A percentile compares a stretch with the other conserved stretches of the same genome.
Evolutionary conservation across 2,113 vertebrate genomes (phyloP).

Genomic region (Tylochromis polylepis): DNA sequence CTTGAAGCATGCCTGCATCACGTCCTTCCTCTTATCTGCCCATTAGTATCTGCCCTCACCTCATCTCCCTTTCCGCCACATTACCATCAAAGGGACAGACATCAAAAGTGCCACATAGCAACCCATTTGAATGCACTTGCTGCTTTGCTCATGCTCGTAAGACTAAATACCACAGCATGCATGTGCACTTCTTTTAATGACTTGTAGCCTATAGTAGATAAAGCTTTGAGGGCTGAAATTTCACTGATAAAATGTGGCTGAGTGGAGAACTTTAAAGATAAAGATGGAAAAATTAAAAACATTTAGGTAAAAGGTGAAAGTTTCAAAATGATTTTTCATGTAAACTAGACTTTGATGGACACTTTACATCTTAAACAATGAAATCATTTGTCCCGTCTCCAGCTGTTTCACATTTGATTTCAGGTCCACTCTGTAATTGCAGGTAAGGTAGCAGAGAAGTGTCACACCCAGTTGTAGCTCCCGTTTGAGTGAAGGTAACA

Average conservation of each 20-base stretch:
- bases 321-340: neutral
- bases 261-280: neutral
- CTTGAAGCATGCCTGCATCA: neutral
- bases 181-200: neutral
- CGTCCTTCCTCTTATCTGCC: neutral
- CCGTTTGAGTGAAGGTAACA: neutral
- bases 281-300: neutral
- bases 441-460: neutral
- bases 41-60: conserved; percentile 12
- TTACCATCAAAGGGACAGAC: conserved; percentile 43
- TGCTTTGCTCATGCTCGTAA: neutral
- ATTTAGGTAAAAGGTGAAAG: neutral
- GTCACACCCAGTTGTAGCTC: fast-evolving
- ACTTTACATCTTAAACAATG: neutral
- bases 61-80: neutral
- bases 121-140: conserved; percentile 29
- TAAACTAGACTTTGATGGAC: neutral
- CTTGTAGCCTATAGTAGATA: neutral
- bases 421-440: neutral
- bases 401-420: neutral
- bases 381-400: neutral
- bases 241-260: neutral
- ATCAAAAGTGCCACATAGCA: conserved; percentile 29
- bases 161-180: neutral
- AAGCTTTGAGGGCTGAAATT: neutral